Evolutionary conservation across 2,797 vertebrate genomes (phyloP), one percentile per base, ranked within the genome.

Genomic region (Hypotaenidia okinawae): DNA sequence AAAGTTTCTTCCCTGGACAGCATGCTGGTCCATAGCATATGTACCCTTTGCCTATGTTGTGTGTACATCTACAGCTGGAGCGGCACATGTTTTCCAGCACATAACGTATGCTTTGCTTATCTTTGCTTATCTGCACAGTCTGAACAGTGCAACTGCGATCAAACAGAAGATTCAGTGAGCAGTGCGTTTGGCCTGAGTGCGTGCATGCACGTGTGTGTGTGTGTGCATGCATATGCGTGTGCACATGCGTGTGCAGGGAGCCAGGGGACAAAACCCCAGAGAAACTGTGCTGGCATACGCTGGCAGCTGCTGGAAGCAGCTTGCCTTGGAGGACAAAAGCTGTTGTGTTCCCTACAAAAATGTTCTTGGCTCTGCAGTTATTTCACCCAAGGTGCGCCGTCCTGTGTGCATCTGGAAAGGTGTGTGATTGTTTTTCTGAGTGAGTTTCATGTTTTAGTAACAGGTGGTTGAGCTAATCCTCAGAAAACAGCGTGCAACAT

Each of bases 381-480:
- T 74, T 55, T 10, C 81, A 86, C 22, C 41, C 54, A 11, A 93
- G 94, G 72, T 68, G 64, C 1, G 16, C 59, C 91, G 76, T 62
- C 64, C 80, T 23, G 52, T 6, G 10, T 5, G 43, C 82, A 77
- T 28, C 72, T 51, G 73, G 39, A 27, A 43, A 77, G 72, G 82
- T 21, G 6, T 4, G 62, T 30, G 9, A 16, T 55, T n/a, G 88
- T 35, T 62, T 3, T 33, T 73, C 69, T 30, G 76, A 25, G 41
- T 6, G 79, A 66, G 91, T 94, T 95, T 91, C 73, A 3, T 9
- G 82, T 45, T 93, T 94, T 87, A 88, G 73, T 73, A 51, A 67
- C 95, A 94, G 94, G 70, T 94, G 95, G 59, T 21, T 90, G 95
- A 63, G 37, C 37, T 94, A 74, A 96, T 91, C 89, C 94, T 14